Evolutionary conservation across 2,797 vertebrate genomes (phyloP).

Genomic region (Pangasius larnaudii): DNA sequence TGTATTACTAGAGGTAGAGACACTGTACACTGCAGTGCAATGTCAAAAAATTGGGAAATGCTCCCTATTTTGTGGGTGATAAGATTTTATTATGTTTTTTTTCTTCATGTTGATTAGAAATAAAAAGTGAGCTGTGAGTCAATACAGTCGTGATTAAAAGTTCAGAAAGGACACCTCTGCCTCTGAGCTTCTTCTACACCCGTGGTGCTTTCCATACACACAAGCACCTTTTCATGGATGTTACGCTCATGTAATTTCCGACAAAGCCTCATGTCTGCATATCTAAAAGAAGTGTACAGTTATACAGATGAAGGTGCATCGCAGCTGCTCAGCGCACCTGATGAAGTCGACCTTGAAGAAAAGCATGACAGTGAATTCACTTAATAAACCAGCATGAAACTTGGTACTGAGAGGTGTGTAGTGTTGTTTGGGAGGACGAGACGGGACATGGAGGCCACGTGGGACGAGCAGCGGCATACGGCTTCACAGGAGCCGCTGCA

Average conservation of each 20-base stretch:
- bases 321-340: conserved; percentile 40
- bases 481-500: conserved; percentile 68
- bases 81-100: neutral
- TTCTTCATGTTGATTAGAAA: conserved; percentile 6
- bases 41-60: neutral
- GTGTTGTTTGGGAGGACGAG: conserved; percentile 21
- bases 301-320: conserved; percentile 42
- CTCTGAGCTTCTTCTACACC: neutral
- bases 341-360: conserved; percentile 55
- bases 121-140: neutral
- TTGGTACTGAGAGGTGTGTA: conserved; percentile 64
- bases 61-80: neutral
- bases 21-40: conserved; percentile 17
- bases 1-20: conserved; percentile 44
- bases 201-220: conserved; percentile 9
- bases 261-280: conserved; percentile 45
- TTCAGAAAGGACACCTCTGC: conserved; percentile 9
- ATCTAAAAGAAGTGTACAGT: conserved; percentile 28
- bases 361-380: conserved; percentile 51
- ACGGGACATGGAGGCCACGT: conserved; percentile 58
- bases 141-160: conserved; percentile 30
- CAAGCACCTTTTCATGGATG: conserved; percentile 21
- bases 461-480: conserved; percentile 64
- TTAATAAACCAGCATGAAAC: conserved; percentile 75
- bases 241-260: conserved; percentile 34